Evolutionary conservation across 2,113 vertebrate genomes (phyloP).

Genomic region (Isurus oxyrinchus): DNA sequence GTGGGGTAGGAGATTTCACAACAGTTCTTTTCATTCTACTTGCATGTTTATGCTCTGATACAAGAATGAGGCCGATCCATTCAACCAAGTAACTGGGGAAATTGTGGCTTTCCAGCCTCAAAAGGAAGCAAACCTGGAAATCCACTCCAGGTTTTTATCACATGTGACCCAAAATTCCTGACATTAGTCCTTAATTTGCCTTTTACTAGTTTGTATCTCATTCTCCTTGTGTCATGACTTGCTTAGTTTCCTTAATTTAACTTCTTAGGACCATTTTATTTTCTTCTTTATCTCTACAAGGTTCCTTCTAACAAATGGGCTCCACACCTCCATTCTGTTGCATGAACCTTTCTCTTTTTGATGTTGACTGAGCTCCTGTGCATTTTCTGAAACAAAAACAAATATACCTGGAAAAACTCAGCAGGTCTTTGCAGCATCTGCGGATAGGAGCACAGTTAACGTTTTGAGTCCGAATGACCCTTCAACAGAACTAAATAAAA

Average conservation of each 20-base stretch:
- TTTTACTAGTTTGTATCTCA: too few species aligned
- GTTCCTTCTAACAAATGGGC: background rate
- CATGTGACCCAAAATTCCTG: background rate
- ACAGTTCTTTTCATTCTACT: background rate
- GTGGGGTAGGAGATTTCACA: background rate
- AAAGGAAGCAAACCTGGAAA: background rate
- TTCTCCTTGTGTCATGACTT: background rate
- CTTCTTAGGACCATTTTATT: background rate
- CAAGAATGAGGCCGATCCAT: background rate
- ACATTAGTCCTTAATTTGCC: background rate
- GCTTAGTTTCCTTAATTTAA: background rate
- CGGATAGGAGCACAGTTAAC: too few species aligned
- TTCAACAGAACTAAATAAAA: too few species aligned
- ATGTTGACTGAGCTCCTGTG: background rate
- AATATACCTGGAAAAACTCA: too few species aligned
- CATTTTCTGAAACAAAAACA: background rate
- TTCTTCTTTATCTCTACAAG: background rate
- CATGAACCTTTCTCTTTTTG: background rate
- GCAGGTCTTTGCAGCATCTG: too few species aligned
- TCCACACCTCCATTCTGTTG: background rate
- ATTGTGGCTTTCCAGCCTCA: background rate
- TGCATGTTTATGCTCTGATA: background rate
- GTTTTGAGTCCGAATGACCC: too few species aligned
- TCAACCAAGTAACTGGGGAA: background rate
- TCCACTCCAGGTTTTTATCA: background rate